Conservation (phyloP, 2,113 vertebrate genomes). For the Chauna torquata region DNA sequence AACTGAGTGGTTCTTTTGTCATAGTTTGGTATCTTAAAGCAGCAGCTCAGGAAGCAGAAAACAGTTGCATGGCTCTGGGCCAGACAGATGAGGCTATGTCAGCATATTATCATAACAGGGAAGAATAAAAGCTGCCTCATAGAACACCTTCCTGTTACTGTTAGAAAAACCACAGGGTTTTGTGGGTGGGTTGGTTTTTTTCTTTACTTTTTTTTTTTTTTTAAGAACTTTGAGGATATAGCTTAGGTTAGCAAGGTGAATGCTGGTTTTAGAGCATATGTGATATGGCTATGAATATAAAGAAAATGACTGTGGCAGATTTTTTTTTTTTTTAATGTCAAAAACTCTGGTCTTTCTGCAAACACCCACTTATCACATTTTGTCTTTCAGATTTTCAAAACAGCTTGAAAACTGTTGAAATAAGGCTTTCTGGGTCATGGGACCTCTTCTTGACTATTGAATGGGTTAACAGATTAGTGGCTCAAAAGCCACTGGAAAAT, state of each 20-base stretch:
- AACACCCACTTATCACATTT: background rate
- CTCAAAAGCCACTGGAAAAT: background rate
- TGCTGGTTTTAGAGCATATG: background rate
- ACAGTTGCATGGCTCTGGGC: background rate
- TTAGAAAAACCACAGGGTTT: background rate
- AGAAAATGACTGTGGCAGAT: background rate
- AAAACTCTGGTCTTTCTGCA: background rate
- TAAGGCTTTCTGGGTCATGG: background rate
- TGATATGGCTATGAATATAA: background rate
- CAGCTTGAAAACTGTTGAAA: background rate
- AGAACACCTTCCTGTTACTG: background rate
- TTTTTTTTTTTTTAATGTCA: background rate
- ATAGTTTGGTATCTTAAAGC: background rate
- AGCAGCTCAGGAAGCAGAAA: background rate
- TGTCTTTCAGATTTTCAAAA: background rate
- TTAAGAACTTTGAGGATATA: background rate
- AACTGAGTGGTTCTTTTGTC: background rate
- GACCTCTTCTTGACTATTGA: background rate
- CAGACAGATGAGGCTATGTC: background rate
- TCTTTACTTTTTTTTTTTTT: background rate
- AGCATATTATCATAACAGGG: background rate
- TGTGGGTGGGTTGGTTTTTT: background rate
- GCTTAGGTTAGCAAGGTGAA: background rate
- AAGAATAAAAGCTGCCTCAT: background rate
- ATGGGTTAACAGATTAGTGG: background rate